Base-by-base conservation (phyloP, 2,888 invertebrate genomes). In the Minunthozetes semirufus region DNA sequence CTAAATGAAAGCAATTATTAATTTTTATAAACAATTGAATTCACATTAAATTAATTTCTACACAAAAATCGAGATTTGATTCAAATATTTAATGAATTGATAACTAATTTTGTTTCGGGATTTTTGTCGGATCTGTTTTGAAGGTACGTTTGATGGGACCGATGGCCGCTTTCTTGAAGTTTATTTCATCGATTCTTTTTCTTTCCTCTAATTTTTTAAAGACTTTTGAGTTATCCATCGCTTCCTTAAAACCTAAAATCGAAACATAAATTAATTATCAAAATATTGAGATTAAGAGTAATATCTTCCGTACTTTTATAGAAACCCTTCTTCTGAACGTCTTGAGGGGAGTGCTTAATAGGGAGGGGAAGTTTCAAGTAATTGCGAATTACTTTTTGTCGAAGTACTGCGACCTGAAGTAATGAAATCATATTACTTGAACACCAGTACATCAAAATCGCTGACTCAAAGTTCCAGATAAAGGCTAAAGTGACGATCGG, bases 381-480 rank as follows among this genome's bases (percentile, higher is more conserved):
- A 0, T 86, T 85, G 80, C 92, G 85, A 0, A 96, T 89, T 29
- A 84, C 82, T 11, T 93, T 91, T 77, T 91, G 86, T 83, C 87
- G 89, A 17, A 97, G 83, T 73, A 94, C 73, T 11, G 88, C 87
- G 9, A 91, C 92, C 88, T 95, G 94, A 0, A 86, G 78, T 4
- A 97, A 82, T 0, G 94, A 93, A 78, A 94, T 88, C 66, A 91
- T 87, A 82, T 97, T 97, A 79, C 89, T 90, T 33, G 92, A 88
- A 19, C 88, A 87, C 96, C 96, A 97, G 82, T 97, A 97, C 46
- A 90, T 89, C 61, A 94, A 85, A 81, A 97, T 89, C 0, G 91
- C 94, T 87, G 82, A 19, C n/a, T 75, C 75, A 63, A 78, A 78
- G 27, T 71, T 70, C 42, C 53, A 72, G 11, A 71, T 72, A 50